These are phyloP conservation scores for Dolichomitus sp. DNA, from an alignment of 2,888 invertebrate species.

Conservation along the genomic window DNA sequence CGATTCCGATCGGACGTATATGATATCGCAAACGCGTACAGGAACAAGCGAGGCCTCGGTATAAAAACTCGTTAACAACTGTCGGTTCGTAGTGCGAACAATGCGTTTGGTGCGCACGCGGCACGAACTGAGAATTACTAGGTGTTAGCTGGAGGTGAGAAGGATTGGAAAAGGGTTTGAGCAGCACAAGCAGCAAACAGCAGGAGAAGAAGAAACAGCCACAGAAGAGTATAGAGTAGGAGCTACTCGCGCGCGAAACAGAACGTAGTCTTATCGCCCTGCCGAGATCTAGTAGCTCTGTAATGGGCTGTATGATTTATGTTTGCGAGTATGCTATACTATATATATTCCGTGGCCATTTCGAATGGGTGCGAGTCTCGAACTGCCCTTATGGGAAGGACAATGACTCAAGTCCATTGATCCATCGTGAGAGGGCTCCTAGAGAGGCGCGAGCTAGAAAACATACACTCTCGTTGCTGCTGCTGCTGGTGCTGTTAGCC, in stretches of 20 bases:
- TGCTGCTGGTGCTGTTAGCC: neutral
- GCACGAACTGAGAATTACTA: constrained; percentile 54
- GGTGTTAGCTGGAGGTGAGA: constrained; percentile 57
- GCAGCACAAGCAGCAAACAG: constrained; percentile 55
- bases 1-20: constrained; percentile 58
- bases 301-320: constrained; percentile 85
- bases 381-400: constrained; percentile 76
- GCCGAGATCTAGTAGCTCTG: constrained; percentile 81
- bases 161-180: constrained; percentile 64
- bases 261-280: constrained; percentile 78
- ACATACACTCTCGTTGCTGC: neutral
- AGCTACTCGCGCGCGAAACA: constrained; percentile 58
- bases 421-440: constrained; percentile 68
- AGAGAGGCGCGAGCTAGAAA: constrained; percentile 32
- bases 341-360: constrained; percentile 73
- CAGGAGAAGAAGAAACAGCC: constrained; percentile 38
- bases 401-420: constrained; percentile 81
- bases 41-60: constrained; percentile 8
- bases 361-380: constrained; percentile 73
- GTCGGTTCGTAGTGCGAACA: constrained; percentile 59
- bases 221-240: constrained; percentile 56
- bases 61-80: constrained; percentile 66
- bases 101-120: constrained; percentile 63
- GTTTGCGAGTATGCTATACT: constrained; percentile 72
- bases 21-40: neutral